phyloP scores from a whole-genome alignment of 37 sponge, comb jelly and placozoan genomes.

The Spongia lamella region DNA sequence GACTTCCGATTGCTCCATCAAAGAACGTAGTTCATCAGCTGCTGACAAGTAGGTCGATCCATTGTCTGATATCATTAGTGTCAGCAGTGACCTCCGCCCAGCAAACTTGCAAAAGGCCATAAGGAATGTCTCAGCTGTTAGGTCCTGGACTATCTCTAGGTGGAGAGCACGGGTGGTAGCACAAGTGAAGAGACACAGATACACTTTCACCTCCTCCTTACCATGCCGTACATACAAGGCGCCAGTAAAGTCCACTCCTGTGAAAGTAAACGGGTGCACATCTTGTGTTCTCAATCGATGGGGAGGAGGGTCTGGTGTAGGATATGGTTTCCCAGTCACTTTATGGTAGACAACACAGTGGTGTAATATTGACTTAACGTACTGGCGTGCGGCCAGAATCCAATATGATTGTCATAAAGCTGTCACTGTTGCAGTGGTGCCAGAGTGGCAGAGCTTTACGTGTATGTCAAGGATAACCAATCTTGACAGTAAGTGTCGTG shows the following conservation, averaged over 20 bases:
- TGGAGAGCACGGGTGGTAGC: slow-evolving; percentile 15
- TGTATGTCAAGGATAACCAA: no score
- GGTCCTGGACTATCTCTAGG: background rate
- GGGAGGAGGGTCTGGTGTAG: slow-evolving; percentile 29
- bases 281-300: slow-evolving; percentile 16
- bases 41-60: no score
- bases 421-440: no score
- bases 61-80: slow-evolving; percentile 1
- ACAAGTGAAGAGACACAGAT: background rate
- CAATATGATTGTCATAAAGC: no score
- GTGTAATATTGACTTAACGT: slow-evolving; percentile 21
- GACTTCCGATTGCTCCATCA: no score
- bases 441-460: no score
- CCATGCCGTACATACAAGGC: slow-evolving; percentile 6
- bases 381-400: slow-evolving; percentile 22
- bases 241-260: slow-evolving; percentile 33
- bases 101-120: background rate
- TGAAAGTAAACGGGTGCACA: slow-evolving; percentile 17
- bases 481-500: no score
- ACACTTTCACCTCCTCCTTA: background rate
- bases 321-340: slow-evolving; percentile 12
- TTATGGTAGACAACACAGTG: slow-evolving; percentile 22
- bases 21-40: no score
- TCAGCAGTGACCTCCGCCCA: no score
- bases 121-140: slow-evolving; percentile 6